These are phyloP conservation scores for Ischnura elegans DNA, from an alignment of 2,888 invertebrate species.

Conservation along the genomic window DNA sequence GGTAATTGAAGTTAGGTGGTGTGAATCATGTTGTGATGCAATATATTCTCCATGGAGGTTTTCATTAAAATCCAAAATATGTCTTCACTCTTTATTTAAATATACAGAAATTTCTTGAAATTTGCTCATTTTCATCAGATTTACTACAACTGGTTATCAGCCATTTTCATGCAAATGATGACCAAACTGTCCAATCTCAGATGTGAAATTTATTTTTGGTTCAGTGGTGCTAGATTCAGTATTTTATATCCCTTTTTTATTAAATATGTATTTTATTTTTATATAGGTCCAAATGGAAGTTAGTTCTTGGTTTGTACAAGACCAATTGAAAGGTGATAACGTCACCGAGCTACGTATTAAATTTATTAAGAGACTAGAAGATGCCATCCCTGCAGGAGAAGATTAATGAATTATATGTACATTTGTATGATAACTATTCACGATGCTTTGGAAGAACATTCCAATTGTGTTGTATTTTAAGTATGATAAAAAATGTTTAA, in stretches of 20 bases:
- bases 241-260: not conserved
- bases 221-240: no score
- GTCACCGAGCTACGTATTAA: conserved; percentile 96
- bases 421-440: conserved; percentile 66
- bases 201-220: not conserved
- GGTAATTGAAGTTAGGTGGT: no score
- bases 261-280: conserved; percentile 69
- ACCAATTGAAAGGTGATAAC: conserved; percentile 96
- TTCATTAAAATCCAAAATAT: not conserved
- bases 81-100: no score
- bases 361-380: conserved; percentile 96
- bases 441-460: not conserved
- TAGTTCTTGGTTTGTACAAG: conserved; percentile 95
- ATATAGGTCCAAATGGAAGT: conserved; percentile 93
- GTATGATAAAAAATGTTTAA: not conserved
- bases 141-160: no score
- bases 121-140: no score
- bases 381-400: conserved; percentile 98
- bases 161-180: no score
- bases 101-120: no score
- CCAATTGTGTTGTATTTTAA: not conserved
- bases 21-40: no score
- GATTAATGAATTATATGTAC: conserved; percentile 84
- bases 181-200: no score
- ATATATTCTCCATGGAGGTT: not conserved